Evolutionary conservation across 2,797 vertebrate species (phyloP), one percentile per base, ranked within the genome.

Genomic region (Hippocampus kuda): DNA sequence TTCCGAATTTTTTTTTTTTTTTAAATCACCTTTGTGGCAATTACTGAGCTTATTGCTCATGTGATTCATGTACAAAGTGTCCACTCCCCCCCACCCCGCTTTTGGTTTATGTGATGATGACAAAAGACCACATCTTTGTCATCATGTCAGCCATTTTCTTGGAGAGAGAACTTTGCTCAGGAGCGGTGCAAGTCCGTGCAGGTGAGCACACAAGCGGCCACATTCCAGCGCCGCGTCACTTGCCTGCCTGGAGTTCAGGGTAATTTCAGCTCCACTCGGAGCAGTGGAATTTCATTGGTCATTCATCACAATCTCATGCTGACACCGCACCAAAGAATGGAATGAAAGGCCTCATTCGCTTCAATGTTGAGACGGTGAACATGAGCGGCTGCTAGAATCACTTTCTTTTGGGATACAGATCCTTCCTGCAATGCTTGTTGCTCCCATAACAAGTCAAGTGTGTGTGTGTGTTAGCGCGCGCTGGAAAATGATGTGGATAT

Each of bases 171-270:
- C 48, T 77, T 77, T 67, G 77, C 77, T 81, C 80, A 49, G 22
- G 53, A 72, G 79, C 67, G 70, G 44, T 80, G 84, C 89, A 81
- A 84, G 88, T 89, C 89, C 85, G 86, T 87, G 86, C 89, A 88
- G 85, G 89, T 84, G 86, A 73, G 70, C 78, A 27, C 72, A 74
- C 82, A 79, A 77, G 26, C 71, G 15, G 81, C 65, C 62, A 56
- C 89, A 90, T 89, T 90, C 88, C 89, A 79, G 67, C 10, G 84
- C 84, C 76, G 34, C 75, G 79, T 60, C 26, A 18, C n/a, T 7
- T 7, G 30, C 11, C 44, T 46, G 48, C 48, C 5, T 16, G 38
- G 10, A 80, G 76, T 81, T 79, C 80, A 74, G n/a, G n/a, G n/a
- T n/a, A n/a, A 3, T 30, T 30, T 38, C 34, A 70, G 15, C 15